Conservation (phyloP, 1,140 invertebrate species). For the Heliothis subflexa region DNA sequence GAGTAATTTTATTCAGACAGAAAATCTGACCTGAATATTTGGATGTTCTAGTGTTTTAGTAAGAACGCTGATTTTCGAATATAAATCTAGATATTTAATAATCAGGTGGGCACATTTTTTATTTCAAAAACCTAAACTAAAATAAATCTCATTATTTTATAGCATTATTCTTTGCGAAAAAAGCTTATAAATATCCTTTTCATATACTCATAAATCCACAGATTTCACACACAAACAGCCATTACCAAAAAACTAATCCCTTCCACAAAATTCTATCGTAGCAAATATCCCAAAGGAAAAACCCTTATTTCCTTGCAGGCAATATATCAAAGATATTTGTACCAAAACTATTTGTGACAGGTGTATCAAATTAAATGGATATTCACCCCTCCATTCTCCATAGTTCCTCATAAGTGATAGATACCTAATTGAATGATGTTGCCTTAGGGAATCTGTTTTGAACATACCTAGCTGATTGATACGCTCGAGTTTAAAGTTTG, state of each 20-base stretch:
- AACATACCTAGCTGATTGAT: background rate
- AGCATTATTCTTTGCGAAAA: too few relatives aligned
- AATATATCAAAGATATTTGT: slow-evolving; percentile 33
- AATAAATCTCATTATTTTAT: too few relatives aligned
- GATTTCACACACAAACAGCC: background rate
- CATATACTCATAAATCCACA: background rate
- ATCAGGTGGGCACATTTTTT: too few relatives aligned
- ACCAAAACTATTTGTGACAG: slow-evolving; percentile 44
- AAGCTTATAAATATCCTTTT: background rate
- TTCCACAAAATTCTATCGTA: slow-evolving; percentile 14
- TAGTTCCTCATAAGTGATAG: background rate
- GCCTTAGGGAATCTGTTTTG: slow-evolving; percentile 19
- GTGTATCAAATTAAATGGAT: slow-evolving; percentile 41
- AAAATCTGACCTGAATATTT: too few relatives aligned
- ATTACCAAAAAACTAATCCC: slow-evolving; percentile 4
- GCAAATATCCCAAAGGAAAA: slow-evolving; percentile 29
- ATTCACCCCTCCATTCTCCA: background rate
- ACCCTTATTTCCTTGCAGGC: background rate
- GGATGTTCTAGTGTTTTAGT: too few relatives aligned
- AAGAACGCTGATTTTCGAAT: too few relatives aligned
- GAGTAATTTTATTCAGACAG: too few relatives aligned
- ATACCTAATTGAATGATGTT: slow-evolving; percentile 38
- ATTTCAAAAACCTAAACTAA: too few relatives aligned
- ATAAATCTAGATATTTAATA: too few relatives aligned
- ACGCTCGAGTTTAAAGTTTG: slow-evolving; percentile 1